Evolutionary conservation across 2,113 vertebrate species (phyloP).

Genomic region (Callionymus lyra): DNA sequence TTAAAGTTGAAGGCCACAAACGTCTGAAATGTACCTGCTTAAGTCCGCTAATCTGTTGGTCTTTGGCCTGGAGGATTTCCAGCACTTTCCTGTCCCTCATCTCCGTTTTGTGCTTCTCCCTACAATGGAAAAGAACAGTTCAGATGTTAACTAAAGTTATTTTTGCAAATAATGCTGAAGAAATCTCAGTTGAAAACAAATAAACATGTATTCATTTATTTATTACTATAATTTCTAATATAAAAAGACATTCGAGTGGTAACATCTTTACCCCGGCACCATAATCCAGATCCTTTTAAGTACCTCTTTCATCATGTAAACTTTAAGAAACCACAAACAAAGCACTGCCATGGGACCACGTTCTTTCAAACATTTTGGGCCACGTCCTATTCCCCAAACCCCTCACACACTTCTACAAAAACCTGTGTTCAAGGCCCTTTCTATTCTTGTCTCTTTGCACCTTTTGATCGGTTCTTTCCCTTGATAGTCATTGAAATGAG

Average conservation of each 20-base stretch:
- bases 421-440: slow-evolving; percentile 36
- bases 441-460: slow-evolving; percentile 33
- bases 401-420: slow-evolving; percentile 37
- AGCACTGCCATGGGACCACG: slow-evolving; percentile 43
- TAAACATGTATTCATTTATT: no score
- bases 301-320: slow-evolving; percentile 43
- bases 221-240: no score
- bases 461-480: slow-evolving; percentile 62
- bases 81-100: slow-evolving; percentile 84
- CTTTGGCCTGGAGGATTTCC: slow-evolving; percentile 87
- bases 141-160: no score
- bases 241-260: no score
- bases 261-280: not conserved
- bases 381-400: slow-evolving; percentile 38
- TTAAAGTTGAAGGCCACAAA: no score
- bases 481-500: slow-evolving; percentile 81
- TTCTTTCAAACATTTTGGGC: slow-evolving; percentile 52
- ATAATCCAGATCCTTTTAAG: slow-evolving; percentile 17
- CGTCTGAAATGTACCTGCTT: slow-evolving; percentile 68
- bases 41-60: slow-evolving; percentile 77
- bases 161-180: no score
- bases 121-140: slow-evolving; percentile 35
- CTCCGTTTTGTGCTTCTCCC: slow-evolving; percentile 89
- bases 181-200: no score
- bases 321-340: slow-evolving; percentile 43